Percentiles rank a stretch among this genome's conserved stretches.
These are phyloP conservation scores for Anas flavirostris DNA, from an alignment of 2,797 vertebrate species.

Conservation along the genomic window DNA sequence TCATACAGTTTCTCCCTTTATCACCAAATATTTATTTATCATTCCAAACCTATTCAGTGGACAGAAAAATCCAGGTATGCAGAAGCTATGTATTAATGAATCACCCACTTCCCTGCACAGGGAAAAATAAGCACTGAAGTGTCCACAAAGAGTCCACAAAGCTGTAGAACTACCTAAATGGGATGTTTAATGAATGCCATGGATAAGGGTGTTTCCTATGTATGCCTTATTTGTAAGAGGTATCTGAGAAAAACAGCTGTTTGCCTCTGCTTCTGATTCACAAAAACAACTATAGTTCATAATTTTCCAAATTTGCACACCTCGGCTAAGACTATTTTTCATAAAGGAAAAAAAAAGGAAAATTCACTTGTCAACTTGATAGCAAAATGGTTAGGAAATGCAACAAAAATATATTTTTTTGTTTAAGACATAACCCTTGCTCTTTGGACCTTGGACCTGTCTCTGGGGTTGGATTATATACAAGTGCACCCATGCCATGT, in stretches of 20 bases:
- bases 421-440: background rate
- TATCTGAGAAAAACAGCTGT: background rate
- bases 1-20: background rate
- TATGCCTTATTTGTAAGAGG: background rate
- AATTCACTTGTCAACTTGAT: background rate
- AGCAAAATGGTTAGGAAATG: background rate
- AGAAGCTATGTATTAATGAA: background rate
- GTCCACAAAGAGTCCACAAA: background rate
- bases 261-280: background rate
- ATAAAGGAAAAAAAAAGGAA: background rate
- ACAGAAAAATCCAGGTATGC: background rate
- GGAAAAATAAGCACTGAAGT: background rate
- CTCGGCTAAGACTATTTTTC: background rate
- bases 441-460: background rate
- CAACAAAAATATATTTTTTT: background rate
- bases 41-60: background rate
- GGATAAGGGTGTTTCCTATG: background rate
- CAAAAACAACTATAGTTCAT: background rate
- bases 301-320: background rate
- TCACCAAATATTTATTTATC: background rate
- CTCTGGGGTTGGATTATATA: background rate
- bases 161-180: background rate
- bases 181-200: background rate
- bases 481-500: background rate
- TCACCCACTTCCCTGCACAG: background rate